Evolutionary conservation across 2,113 vertebrate genomes (phyloP).

Genomic region (Ploceus nigricollis): DNA sequence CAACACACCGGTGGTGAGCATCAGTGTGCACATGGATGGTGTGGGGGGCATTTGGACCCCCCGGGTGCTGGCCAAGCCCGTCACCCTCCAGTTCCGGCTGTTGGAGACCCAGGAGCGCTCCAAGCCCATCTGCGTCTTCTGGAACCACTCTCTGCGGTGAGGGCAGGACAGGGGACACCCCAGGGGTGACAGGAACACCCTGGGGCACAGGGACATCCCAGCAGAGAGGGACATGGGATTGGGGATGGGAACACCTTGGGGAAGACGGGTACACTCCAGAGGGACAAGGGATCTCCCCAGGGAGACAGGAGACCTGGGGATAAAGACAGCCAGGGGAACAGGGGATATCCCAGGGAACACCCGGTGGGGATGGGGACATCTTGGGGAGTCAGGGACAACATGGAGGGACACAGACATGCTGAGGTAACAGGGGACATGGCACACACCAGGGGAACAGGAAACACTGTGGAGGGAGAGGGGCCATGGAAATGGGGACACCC

Average conservation of each 20-base stretch:
- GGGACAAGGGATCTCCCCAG: neutral
- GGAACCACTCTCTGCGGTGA: conserved; percentile 93
- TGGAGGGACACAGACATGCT: neutral
- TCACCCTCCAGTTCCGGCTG: conserved; percentile 93
- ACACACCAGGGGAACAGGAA: neutral
- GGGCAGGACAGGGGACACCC: neutral
- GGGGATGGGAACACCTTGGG: neutral
- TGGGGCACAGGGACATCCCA: neutral
- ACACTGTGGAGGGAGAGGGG: neutral
- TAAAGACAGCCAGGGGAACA: neutral
- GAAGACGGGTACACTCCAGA: neutral
- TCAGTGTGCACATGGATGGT: conserved; percentile 78
- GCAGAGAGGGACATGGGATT: neutral
- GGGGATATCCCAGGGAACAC: neutral
- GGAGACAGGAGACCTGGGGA: neutral
- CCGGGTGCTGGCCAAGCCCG: conserved; percentile 80
- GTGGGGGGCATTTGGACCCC: conserved; percentile 54
- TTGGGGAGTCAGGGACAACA: neutral
- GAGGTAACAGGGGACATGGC: neutral
- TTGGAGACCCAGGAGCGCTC: conserved; percentile 89
- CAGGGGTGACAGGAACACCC: neutral
- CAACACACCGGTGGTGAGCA: conserved; percentile 91
- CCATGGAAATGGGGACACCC: neutral
- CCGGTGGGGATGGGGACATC: neutral
- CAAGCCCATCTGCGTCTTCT: conserved; percentile 96